Base-by-base conservation (phyloP, 1,140 invertebrate species). In the Pseudoatta argentina region DNA sequence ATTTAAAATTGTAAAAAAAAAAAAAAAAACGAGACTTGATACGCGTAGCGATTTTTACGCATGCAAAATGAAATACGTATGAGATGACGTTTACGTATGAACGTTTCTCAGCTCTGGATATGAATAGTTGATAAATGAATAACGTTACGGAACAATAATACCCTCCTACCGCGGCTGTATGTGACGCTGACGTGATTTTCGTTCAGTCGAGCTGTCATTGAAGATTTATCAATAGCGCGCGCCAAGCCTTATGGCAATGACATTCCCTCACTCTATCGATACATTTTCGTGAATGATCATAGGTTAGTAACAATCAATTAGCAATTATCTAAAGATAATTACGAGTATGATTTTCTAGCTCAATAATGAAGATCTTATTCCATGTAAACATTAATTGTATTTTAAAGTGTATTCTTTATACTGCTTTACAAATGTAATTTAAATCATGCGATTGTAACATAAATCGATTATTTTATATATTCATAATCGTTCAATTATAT, bases 271-370 rank as follows among this genome's bases (percentile, higher is more conserved):
- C 73, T 88, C 86, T 90, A 91, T 93, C 91, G 89, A 93, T 92
- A 91, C 87, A 78, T 87, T 90, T 89, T 83, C 86, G 89, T 85
- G 88, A 85, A 53, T 88, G 86, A 92, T 93, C 86, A 85, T 86
- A 92, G 86, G 88, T 91, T 91, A 87, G 66, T 83, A 76, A 53
- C 79, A 76, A 91, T 93, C 92, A 92, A 92, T 93, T 91, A 89
- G 90, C 69, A 91, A 92, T 93, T 92, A 92, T 82, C 66, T 88
- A 86, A 64, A 87, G 89, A 90, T 91, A 92, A 92, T 92, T 92
- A 91, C 86, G 24, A 24, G 24, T 24, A 24, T 1, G 73, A 53
- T 79, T 79, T 63, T 91, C 81, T 78, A 86, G 14, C 21, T 73
- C 51, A 55, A 24, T 67, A 57, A 66, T 69, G 69, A 79, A 59